Conservation (phyloP, 2,888 invertebrate species). For the Caenorhabditis sp. region DNA sequence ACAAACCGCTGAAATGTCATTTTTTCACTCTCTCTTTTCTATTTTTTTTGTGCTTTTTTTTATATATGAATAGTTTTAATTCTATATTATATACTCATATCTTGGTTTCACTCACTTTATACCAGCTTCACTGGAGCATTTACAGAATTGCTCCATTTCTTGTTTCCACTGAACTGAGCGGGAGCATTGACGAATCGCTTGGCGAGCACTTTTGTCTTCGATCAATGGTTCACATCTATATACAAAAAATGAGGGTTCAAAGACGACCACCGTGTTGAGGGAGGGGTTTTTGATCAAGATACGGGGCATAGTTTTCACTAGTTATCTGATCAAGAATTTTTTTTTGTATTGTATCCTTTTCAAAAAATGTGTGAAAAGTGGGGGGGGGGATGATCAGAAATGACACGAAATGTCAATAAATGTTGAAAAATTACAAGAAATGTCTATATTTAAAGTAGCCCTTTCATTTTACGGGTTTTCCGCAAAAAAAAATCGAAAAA, state of each 20-base stretch:
- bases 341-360: not conserved
- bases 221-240: slow-evolving; percentile 62
- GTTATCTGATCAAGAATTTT: not conserved
- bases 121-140: slow-evolving; percentile 63
- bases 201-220: slow-evolving; percentile 50
- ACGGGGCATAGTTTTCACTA: not conserved
- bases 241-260: not conserved
- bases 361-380: not conserved
- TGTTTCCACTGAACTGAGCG: slow-evolving; percentile 57
- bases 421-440: too few species aligned
- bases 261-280: too few species aligned
- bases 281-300: not conserved
- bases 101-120: slow-evolving; percentile 61
- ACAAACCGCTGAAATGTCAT: slow-evolving; percentile 44
- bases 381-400: not conserved
- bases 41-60: not conserved
- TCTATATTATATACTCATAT: too few species aligned
- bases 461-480: too few species aligned
- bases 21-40: not conserved
- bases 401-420: too few species aligned
- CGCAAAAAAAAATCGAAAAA: too few species aligned
- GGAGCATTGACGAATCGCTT: slow-evolving; percentile 58
- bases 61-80: not conserved
- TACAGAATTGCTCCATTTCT: slow-evolving; percentile 61
- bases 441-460: too few species aligned